Percentiles rank a stretch among this genome's conserved stretches.
Evolutionary conservation across 2,888 invertebrate species (phyloP).

Genomic region (Parnassius apollo): DNA sequence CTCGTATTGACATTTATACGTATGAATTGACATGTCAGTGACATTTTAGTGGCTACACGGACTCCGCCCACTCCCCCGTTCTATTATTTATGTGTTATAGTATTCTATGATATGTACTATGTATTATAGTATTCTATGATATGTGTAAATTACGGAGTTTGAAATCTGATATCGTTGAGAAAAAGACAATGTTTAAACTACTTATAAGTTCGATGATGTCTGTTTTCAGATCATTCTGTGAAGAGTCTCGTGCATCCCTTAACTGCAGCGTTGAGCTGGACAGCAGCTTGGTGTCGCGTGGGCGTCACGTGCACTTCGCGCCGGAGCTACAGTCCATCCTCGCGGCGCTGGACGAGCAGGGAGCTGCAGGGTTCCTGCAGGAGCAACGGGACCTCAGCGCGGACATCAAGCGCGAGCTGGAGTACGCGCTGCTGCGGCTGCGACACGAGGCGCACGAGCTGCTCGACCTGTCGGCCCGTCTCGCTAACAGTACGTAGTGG

Average conservation of each 20-base stretch:
- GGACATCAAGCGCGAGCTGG: slow-evolving; percentile 84
- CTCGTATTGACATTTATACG: too few species aligned
- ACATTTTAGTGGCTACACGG: too few species aligned
- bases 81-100: too few species aligned
- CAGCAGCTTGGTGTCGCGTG: slow-evolving; percentile 48
- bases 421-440: slow-evolving; percentile 84
- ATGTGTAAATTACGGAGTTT: too few species aligned
- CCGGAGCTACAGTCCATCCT: slow-evolving; percentile 84
- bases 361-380: slow-evolving; percentile 79
- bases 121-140: too few species aligned
- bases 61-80: too few species aligned
- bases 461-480: slow-evolving; percentile 79
- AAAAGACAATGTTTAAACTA: too few species aligned
- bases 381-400: slow-evolving; percentile 73
- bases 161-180: too few species aligned
- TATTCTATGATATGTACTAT: too few species aligned
- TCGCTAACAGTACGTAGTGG: slow-evolving; percentile 46
- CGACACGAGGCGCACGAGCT: slow-evolving; percentile 86
- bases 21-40: too few species aligned
- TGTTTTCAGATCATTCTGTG: slow-evolving; percentile 40
- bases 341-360: slow-evolving; percentile 82
- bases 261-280: slow-evolving; percentile 42
- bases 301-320: slow-evolving; percentile 85
- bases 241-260: slow-evolving; percentile 47
- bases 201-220: not conserved